phyloP scores from a whole-genome alignment of 2,888 invertebrate genomes.

The Baccha elongata region DNA sequence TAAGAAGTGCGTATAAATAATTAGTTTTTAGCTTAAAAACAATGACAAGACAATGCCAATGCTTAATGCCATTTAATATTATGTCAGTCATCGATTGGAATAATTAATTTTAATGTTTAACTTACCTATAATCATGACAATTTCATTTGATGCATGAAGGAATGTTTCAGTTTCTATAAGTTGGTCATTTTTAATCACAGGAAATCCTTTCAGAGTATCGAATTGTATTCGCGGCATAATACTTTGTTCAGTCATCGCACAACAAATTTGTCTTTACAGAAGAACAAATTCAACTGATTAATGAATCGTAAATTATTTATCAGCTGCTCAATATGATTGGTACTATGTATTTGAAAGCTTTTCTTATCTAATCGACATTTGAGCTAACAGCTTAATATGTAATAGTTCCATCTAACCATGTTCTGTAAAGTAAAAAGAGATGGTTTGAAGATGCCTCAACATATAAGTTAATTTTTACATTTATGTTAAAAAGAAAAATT shows the following conservation, averaged over 20 bases:
- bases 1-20: conserved; percentile 6
- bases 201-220: conserved; percentile 83
- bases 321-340: conserved; percentile 25
- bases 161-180: conserved; percentile 86
- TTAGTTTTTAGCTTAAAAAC: background rate
- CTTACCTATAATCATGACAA: conserved; percentile 87
- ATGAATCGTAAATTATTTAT: conserved; percentile 29
- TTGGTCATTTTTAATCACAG: conserved; percentile 83
- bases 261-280: conserved; percentile 48
- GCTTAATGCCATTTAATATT: no score
- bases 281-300: conserved; percentile 62
- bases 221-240: conserved; percentile 78
- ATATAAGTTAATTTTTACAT: no score
- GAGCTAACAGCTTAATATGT: conserved; percentile 45
- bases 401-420: conserved; percentile 7
- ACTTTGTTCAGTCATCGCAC: conserved; percentile 48
- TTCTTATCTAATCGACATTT: conserved; percentile 69
- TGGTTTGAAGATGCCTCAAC: background rate
- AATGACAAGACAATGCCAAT: background rate
- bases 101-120: conserved; percentile 1
- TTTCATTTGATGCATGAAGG: conserved; percentile 85
- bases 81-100: no score
- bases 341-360: conserved; percentile 43
- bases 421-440: conserved; percentile 1
- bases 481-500: no score